Percentiles rank a stretch among this genome's conserved stretches.
These are phyloP conservation scores for Apotomis turbidana DNA, from an alignment of 2,888 invertebrate genomes.

Conservation along the genomic window DNA sequence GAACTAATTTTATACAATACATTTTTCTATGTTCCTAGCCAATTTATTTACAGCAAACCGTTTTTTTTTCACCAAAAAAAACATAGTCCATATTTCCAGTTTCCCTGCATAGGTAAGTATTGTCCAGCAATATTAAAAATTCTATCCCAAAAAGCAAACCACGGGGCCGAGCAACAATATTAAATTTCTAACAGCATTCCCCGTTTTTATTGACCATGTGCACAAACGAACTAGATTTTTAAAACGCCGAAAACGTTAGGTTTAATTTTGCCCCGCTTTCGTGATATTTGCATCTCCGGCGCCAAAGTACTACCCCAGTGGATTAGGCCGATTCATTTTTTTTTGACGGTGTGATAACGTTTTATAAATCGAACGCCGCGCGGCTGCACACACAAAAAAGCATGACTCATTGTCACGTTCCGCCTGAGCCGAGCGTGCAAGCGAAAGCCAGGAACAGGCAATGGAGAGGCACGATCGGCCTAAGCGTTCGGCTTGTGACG, in stretches of 20 bases:
- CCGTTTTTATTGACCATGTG: constrained; percentile 7
- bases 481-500: too few species aligned
- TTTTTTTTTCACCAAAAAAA: neutral
- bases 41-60: too few species aligned
- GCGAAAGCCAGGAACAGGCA: too few species aligned
- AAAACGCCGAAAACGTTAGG: constrained; percentile 14
- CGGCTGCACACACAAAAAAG: too few species aligned
- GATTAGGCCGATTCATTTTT: too few species aligned
- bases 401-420: too few species aligned
- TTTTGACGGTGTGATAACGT: too few species aligned
- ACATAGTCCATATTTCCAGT: neutral
- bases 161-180: neutral
- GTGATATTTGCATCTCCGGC: constrained; percentile 17
- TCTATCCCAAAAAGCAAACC: neutral
- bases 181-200: neutral
- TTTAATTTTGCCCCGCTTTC: constrained; percentile 21
- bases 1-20: too few species aligned
- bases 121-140: neutral
- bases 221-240: constrained; percentile 16
- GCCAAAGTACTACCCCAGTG: neutral
- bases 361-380: too few species aligned
- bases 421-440: too few species aligned
- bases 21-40: too few species aligned
- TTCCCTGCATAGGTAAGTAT: neutral
- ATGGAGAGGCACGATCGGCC: too few species aligned